Evolutionary conservation across 2,888 invertebrate genomes (phyloP).

Genomic region (Folsomia manolachei): DNA sequence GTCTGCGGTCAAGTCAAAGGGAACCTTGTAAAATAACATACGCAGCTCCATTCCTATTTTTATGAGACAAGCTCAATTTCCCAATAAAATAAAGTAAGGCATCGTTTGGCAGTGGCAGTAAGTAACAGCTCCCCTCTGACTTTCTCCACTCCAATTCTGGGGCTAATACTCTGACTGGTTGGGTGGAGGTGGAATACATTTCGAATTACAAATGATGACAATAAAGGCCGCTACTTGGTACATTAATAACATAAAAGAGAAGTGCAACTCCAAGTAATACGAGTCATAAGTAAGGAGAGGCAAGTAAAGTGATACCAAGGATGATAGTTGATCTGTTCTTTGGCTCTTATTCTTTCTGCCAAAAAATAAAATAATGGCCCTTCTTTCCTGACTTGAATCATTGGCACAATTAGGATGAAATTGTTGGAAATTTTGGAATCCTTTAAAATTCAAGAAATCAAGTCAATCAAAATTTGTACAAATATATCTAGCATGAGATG

Average conservation of each 20-base stretch:
- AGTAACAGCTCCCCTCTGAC: not conserved
- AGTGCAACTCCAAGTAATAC: too few species aligned
- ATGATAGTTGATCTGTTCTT: not conserved
- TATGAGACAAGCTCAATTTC: constrained; percentile 5
- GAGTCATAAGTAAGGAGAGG: not conserved
- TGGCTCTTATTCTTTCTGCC: not conserved
- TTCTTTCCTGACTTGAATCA: not conserved
- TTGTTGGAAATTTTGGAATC: not conserved
- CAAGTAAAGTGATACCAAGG: not conserved
- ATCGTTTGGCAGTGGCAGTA: too few species aligned
- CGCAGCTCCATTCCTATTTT: not conserved
- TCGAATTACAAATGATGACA: not conserved
- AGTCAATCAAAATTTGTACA: too few species aligned
- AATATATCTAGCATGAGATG: too few species aligned
- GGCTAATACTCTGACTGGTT: too few species aligned
- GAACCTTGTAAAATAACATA: too few species aligned
- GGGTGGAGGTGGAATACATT: not conserved
- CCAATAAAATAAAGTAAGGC: not conserved
- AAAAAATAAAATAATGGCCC: not conserved
- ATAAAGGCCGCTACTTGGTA: not conserved
- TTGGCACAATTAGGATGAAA: not conserved
- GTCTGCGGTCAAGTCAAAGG: too few species aligned
- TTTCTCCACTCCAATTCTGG: not conserved
- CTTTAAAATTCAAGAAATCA: not conserved
- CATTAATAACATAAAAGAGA: not conserved